Evolutionary conservation across 2,888 invertebrate species (phyloP), one percentile per base, ranked within the genome.

Genomic region (Drosophila neonasuta): DNA sequence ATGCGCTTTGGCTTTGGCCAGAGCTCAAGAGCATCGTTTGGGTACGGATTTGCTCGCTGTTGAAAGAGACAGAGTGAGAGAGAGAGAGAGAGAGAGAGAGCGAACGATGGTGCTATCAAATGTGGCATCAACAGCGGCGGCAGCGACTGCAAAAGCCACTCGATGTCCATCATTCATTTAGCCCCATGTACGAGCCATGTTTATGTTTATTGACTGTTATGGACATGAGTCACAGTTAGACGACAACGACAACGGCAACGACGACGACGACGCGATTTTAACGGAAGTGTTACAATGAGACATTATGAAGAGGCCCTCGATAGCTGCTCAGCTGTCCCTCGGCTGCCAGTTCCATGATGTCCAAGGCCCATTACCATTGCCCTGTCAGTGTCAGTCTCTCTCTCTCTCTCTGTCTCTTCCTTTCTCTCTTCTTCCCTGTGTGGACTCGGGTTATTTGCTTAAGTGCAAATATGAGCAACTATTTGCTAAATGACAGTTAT

Each of bases 401-500:
- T 54, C 32, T 17, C 15, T 13, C 48, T 50, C 32, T 44, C 49
- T 32, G 41, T 17, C 15, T n/a, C 36, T 32, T 39, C 42, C 29
- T 30, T 20, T 42, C 39, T 17, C n/a, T 9, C 41, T 65, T 6
- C 24, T 24, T 20, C 20, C 20, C 20, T 48, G 30, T 45, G 45
- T 48, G 30, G 51, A 52, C 55, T 59, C 48, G 72, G 77, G 81
- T 76, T 87, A 86, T 86, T 86, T 82, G 86, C 85, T 86, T 88
- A 86, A 88, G 87, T 88, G 87, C 88, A 85, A 83, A 85, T 86
- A 84, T 83, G 83, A 83, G 86, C 86, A 86, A 83, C 85, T 86
- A 86, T 87, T 87, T 88, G 83, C 88, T 86, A 86, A 86, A 86
- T 85, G 86, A 86, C 88, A 84, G 80, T 86, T 86, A 82, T 85